Evolutionary conservation across 2,888 invertebrate species (phyloP).

Genomic region (Ornithoptera priamus): DNA sequence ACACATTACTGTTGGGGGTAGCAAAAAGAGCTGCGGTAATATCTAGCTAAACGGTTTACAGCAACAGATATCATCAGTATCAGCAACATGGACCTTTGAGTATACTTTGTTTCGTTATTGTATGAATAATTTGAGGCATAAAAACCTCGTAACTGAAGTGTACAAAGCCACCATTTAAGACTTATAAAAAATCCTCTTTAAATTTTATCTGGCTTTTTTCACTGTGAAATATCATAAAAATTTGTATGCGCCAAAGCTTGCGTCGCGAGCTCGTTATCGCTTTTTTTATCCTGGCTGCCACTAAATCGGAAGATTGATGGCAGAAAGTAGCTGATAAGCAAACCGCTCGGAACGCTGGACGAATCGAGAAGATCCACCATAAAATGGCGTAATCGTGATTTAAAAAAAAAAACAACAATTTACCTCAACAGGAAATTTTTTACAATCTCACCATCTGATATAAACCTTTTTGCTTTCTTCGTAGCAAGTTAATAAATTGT

Average conservation of each 20-base stretch:
- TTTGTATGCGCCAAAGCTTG: conserved; percentile 25
- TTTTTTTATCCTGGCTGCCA: conserved; percentile 20
- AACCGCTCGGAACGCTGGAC: conserved; percentile 15
- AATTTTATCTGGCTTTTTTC: conserved; percentile 17
- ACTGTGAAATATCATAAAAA: conserved; percentile 17
- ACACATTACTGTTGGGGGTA: no score
- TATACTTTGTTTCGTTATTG: background rate
- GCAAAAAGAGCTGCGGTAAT: no score
- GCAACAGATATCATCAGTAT: no score
- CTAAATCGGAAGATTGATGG: conserved; percentile 28
- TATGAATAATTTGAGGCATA: background rate
- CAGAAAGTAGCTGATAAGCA: conserved; percentile 19
- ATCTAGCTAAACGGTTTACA: no score
- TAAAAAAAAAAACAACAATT: conserved; percentile 9
- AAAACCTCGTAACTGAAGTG: background rate
- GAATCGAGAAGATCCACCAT: conserved; percentile 18
- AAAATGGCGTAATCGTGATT: conserved; percentile 19
- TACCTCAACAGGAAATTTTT: conserved; percentile 5
- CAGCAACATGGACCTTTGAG: background rate
- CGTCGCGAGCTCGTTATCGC: conserved; percentile 15
- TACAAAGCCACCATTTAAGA: background rate
- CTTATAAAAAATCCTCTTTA: conserved; percentile 5
- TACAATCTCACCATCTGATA: conserved; percentile 13
- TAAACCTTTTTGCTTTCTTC: conserved; percentile 3
- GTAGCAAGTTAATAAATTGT: conserved; percentile 15